Evolutionary conservation across 2,113 vertebrate genomes (phyloP).

Genomic region (Eira barbara): DNA sequence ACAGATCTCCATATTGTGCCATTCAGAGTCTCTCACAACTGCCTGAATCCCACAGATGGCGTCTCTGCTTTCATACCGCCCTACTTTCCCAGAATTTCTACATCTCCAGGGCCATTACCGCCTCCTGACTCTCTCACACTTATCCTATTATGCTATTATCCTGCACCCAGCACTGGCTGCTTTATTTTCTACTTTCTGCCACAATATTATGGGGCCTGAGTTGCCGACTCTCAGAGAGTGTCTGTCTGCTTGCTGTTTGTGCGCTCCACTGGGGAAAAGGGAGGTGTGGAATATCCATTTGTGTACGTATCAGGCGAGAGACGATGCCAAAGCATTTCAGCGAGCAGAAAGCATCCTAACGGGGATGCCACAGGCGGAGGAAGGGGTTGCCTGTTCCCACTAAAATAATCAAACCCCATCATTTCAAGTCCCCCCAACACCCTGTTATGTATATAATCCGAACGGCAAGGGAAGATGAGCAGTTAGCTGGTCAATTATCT

Average conservation of each 20-base stretch:
- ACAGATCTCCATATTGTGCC: conserved; percentile 35
- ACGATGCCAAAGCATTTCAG: neutral
- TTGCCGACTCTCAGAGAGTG: conserved; percentile 26
- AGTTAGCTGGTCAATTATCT: neutral
- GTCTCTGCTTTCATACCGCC: conserved; percentile 60
- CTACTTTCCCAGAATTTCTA: conserved; percentile 58
- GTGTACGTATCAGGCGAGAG: neutral
- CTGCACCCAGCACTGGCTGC: conserved; percentile 22
- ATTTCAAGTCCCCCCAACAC: neutral
- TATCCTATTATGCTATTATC: conserved; percentile 78
- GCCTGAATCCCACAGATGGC: conserved; percentile 48
- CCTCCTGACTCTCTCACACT: conserved; percentile 68
- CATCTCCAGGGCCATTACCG: conserved; percentile 60
- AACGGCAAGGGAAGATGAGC: neutral
- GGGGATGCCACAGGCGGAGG: neutral
- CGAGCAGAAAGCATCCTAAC: neutral
- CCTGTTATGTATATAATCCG: no score
- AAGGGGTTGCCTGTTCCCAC: neutral
- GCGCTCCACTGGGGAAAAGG: neutral
- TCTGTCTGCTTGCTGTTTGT: conserved; percentile 51
- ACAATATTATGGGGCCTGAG: conserved; percentile 69
- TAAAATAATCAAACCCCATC: neutral
- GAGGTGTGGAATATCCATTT: neutral
- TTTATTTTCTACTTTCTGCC: conserved; percentile 75
- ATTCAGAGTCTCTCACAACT: conserved; percentile 60